These are phyloP conservation scores for Therioaphis trifolii DNA, from an alignment of 2,888 invertebrate species.

Conservation along the genomic window DNA sequence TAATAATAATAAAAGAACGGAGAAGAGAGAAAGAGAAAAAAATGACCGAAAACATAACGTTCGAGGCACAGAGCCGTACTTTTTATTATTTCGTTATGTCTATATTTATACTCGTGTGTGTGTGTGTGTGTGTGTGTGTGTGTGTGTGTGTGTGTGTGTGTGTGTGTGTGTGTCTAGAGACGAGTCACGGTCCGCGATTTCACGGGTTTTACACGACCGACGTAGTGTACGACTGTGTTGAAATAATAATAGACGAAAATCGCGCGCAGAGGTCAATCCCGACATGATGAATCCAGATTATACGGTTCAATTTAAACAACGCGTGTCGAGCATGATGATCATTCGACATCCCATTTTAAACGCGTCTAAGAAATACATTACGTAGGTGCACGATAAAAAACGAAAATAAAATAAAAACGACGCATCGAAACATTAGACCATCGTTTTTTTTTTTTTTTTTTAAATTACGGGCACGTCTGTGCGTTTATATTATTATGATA, in stretches of 20 bases:
- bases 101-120: too few relatives aligned
- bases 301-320: constrained; percentile 43
- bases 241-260: constrained; percentile 44
- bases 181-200: constrained; percentile 45
- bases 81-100: background rate
- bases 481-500: background rate
- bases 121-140: background rate
- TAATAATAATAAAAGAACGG: background rate
- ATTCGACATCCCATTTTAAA: background rate
- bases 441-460: background rate
- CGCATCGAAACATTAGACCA: background rate
- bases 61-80: background rate
- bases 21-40: background rate
- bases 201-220: constrained; percentile 23
- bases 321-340: constrained; percentile 39
- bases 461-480: background rate
- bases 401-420: background rate
- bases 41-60: constrained; percentile 28
- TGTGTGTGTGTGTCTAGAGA: too few relatives aligned
- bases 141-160: background rate
- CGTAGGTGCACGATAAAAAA: background rate
- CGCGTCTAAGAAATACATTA: background rate
- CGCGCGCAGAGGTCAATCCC: constrained; percentile 39
- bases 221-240: constrained; percentile 19
- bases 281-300: constrained; percentile 47